Base-by-base conservation (phyloP, 1,140 invertebrate genomes). In the Acromyrmex heyeri region DNA sequence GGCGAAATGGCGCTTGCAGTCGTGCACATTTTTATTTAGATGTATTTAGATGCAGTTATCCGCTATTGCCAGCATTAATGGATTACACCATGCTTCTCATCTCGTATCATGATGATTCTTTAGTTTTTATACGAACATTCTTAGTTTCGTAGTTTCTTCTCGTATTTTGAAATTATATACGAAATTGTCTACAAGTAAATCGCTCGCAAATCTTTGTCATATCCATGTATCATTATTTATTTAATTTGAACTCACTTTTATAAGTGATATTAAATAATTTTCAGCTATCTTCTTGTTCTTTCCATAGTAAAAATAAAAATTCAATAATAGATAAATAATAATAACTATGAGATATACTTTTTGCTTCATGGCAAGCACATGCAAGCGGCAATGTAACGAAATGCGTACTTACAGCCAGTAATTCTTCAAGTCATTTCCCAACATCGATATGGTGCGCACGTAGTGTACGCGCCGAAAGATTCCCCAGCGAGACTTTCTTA, bases 391-490 rank as follows among this genome's bases (percentile, higher is more conserved):
- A 44, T 12, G 21, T 44, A 73, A 61, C 69, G 55, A 73, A 78
- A 75, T 34, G 69, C 69, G 24, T 83, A 83, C 50, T 75, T 83
- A 34, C 44, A 65, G 3, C n/a, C 24, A 24, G 24, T 16, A 70
- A 73, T 73, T 73, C n/a, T 53, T 81, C 12, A 55, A 69, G 77
- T 75, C 75, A 48, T 30, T 16, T 5, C 10, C 38, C 73, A 30
- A 30, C 59, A 90, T 91, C 86, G 88, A 91, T 91, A 91, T 78
- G 81, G 72, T 38, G 77, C 75, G 85, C 89, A 90, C 88, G 89
- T 91, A 55, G 86, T 30, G 75, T 79, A 86, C 76, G 86, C 86
- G 88, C 38, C 86, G 86, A 91, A 90, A 91, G 89, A 88, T 90
- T 86, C 82, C 88, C 88, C 48, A 75, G 81, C 21, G 81, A 90